Evolutionary conservation across 2,888 invertebrate genomes (phyloP).

Genomic region (Nomada fucata): DNA sequence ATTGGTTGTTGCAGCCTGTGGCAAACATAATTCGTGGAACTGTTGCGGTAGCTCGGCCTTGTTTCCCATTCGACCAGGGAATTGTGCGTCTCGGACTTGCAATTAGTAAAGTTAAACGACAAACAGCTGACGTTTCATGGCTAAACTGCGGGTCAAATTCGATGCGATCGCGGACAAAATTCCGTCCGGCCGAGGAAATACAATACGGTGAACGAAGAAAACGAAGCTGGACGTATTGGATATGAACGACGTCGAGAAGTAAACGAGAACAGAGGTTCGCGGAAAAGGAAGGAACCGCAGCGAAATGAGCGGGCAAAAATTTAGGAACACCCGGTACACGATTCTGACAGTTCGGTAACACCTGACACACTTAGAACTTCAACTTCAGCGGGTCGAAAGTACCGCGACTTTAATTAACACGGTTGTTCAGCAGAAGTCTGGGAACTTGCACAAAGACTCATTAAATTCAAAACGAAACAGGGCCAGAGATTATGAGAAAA

Average conservation of each 20-base stretch:
- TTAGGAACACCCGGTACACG: conserved; percentile 7
- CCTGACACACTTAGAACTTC: conserved; percentile 35
- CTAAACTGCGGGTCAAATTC: background rate
- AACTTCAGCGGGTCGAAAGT: conserved; percentile 18
- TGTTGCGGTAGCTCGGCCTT: conserved; percentile 9
- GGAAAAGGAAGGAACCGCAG: too few species aligned
- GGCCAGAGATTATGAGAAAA: background rate
- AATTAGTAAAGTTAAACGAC: conserved; percentile 27
- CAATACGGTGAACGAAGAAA: background rate
- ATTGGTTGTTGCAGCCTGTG: conserved; percentile 12
- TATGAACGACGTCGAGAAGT: too few species aligned
- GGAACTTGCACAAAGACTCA: conserved; percentile 22
- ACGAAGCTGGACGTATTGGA: too few species aligned
- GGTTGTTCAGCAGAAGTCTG: background rate
- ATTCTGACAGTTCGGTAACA: conserved; percentile 23
- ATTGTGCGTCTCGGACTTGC: conserved; percentile 41
- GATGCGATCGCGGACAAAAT: background rate
- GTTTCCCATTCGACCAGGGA: conserved; percentile 29
- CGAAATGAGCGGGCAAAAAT: background rate
- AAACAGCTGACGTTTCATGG: background rate
- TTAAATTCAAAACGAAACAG: background rate
- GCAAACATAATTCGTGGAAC: conserved; percentile 39
- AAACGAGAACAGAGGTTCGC: background rate
- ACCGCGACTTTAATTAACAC: conserved; percentile 38
- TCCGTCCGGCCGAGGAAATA: background rate